Conservation (phyloP, 2,888 invertebrate genomes). For the Brenthis ino region DNA sequence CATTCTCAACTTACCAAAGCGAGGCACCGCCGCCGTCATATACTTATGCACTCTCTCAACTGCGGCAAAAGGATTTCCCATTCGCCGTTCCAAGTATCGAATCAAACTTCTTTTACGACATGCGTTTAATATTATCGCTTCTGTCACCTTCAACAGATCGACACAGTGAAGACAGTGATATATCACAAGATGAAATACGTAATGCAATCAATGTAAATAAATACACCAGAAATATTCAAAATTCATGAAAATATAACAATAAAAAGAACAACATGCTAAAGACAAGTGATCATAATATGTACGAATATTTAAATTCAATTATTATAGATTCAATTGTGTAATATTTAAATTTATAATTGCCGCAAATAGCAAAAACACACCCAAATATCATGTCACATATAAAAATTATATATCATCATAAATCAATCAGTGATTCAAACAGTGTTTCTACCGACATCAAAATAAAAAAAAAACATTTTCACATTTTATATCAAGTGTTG, state of each 20-base stretch:
- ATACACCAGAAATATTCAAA: conserved; percentile 47
- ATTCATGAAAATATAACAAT: conserved; percentile 14
- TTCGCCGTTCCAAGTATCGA: conserved; percentile 40
- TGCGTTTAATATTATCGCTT: conserved; percentile 52
- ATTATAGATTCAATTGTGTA: conserved; percentile 9
- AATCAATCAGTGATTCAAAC: not conserved
- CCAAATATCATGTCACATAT: conserved; percentile 13
- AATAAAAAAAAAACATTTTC: not conserved
- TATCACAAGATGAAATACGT: conserved; percentile 60
- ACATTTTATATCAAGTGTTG: conserved; percentile 6
- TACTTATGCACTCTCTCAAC: conserved; percentile 24
- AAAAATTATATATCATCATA: conserved; percentile 11
- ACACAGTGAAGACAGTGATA: conserved; percentile 62
- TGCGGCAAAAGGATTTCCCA: conserved; percentile 19
- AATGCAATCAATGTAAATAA: conserved; percentile 43
- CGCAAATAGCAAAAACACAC: conserved; percentile 21
- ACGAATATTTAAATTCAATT: conserved; percentile 11
- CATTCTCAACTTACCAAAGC: conserved; percentile 21
- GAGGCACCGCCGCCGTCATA: conserved; percentile 17
- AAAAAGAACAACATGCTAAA: conserved; percentile 11
- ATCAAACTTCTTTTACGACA: conserved; percentile 42
- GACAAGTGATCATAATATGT: conserved; percentile 1
- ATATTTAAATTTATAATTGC: not conserved
- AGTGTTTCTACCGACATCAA: conserved; percentile 2
- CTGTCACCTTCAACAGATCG: conserved; percentile 78